Conservation (phyloP, 2,888 invertebrate species). For the Drosophila nr. medialis region DNA sequence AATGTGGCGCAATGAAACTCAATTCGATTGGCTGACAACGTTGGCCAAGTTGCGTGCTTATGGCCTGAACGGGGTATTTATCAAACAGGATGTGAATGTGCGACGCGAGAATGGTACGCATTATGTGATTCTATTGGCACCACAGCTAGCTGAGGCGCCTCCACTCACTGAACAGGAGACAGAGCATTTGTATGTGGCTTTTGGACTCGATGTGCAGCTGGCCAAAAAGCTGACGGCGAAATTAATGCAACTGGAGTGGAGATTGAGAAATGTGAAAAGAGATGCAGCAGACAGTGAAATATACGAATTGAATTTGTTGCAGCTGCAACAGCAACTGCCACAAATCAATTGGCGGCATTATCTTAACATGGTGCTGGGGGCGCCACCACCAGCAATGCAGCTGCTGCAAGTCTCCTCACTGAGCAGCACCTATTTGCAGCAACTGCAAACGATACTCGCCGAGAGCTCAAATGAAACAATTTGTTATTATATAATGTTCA, state of each 20-base stretch:
- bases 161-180: slow-evolving; percentile 40
- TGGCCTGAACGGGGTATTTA: slow-evolving; percentile 71
- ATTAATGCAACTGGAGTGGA: slow-evolving; percentile 63
- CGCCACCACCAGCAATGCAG: slow-evolving; percentile 25
- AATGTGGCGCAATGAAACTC: slow-evolving; percentile 63
- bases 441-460: slow-evolving; percentile 49
- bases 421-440: slow-evolving; percentile 54
- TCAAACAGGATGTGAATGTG: slow-evolving; percentile 70
- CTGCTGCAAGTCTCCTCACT: slow-evolving; percentile 61
- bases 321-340: slow-evolving; percentile 54
- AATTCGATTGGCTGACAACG: slow-evolving; percentile 74
- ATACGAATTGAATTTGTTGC: slow-evolving; percentile 48
- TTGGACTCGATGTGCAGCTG: slow-evolving; percentile 62
- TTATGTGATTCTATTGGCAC: slow-evolving; percentile 63
- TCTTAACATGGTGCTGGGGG: slow-evolving; percentile 48
- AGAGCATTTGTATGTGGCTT: slow-evolving; percentile 52
- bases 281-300: slow-evolving; percentile 5
- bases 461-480: slow-evolving; percentile 72
- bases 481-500: slow-evolving; percentile 76
- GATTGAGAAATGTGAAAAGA: slow-evolving; percentile 53
- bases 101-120: slow-evolving; percentile 69
- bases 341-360: slow-evolving; percentile 72
- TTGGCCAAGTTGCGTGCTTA: slow-evolving; percentile 65
- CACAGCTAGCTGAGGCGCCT: slow-evolving; percentile 41
- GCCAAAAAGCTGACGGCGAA: slow-evolving; percentile 45